A percentile compares a stretch with the other conserved stretches of the same genome.
These are phyloP conservation scores for Halictus rubicundus DNA, from an alignment of 1,140 invertebrate genomes.

Conservation along the genomic window DNA sequence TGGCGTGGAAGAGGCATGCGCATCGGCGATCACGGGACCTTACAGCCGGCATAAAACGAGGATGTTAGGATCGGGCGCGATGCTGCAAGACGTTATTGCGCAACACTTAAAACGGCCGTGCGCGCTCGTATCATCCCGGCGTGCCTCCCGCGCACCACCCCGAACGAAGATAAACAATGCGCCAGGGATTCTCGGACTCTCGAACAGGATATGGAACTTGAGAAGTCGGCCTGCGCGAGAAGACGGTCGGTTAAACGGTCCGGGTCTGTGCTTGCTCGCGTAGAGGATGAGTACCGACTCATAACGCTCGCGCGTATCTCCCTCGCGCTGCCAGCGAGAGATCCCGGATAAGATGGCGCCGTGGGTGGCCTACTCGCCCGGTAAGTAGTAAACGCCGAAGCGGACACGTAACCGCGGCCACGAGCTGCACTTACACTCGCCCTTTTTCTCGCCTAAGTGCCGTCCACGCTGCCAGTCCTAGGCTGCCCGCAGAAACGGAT, in stretches of 20 bases:
- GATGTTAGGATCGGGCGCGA: constrained; percentile 56
- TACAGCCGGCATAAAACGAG: constrained; percentile 61
- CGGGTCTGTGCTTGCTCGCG: constrained; percentile 11
- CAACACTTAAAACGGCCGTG: constrained; percentile 59
- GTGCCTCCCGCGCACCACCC: constrained; percentile 37
- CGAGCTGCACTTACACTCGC: constrained; percentile 55
- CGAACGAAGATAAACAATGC: constrained; percentile 66
- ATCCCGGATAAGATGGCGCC: constrained; percentile 77
- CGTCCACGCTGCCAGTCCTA: not conserved
- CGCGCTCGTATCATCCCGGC: constrained; percentile 53
- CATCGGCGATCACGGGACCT: constrained; percentile 57
- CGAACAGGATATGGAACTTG: constrained; percentile 78
- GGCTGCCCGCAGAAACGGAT: constrained; percentile 20
- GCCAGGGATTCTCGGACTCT: constrained; percentile 59
- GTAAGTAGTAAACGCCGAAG: constrained; percentile 68
- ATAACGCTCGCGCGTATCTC: constrained; percentile 68
- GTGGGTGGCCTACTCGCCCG: constrained; percentile 75
- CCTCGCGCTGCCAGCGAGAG: constrained; percentile 60
- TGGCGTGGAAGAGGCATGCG: constrained; percentile 41
- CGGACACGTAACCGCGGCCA: constrained; percentile 62
- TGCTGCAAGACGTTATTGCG: constrained; percentile 62
- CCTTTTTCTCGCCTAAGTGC: constrained; percentile 54
- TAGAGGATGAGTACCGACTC: constrained; percentile 70
- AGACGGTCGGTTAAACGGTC: constrained; percentile 48
- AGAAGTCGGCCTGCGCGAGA: constrained; percentile 68